These are phyloP conservation scores for Stenoptilia bipunctidactyla DNA, from an alignment of 2,888 invertebrate genomes.

Conservation along the genomic window DNA sequence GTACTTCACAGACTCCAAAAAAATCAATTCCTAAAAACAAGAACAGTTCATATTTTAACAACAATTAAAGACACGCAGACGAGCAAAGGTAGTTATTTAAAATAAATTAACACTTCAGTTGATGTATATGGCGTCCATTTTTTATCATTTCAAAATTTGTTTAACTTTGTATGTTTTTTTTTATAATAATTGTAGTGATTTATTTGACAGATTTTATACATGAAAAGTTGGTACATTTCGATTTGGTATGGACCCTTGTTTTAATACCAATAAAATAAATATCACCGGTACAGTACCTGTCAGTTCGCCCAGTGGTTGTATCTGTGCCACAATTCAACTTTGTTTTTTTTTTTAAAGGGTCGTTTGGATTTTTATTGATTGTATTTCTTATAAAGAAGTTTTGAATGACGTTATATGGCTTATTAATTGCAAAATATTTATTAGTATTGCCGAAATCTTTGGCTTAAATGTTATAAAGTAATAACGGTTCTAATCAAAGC, in stretches of 20 bases:
- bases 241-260: conserved; percentile 49
- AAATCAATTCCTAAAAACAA: too few relatives aligned
- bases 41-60: too few relatives aligned
- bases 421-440: background rate
- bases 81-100: background rate
- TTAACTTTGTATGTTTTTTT: conserved; percentile 42
- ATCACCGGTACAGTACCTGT: conserved; percentile 31
- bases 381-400: conserved; percentile 5
- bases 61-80: too few relatives aligned
- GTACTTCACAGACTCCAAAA: too few relatives aligned
- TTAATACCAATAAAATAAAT: conserved; percentile 43
- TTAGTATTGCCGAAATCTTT: background rate
- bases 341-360: conserved; percentile 11
- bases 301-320: conserved; percentile 30
- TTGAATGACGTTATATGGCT: conserved; percentile 9
- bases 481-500: background rate
- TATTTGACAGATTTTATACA: conserved; percentile 46
- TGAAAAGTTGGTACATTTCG: conserved; percentile 47
- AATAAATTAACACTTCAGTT: conserved; percentile 5
- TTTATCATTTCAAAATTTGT: conserved; percentile 51
- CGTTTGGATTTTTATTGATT: conserved; percentile 10
- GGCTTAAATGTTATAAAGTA: background rate
- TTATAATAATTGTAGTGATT: conserved; percentile 58
- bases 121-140: conserved; percentile 24
- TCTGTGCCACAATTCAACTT: conserved; percentile 10